Conservation (phyloP, 2,888 invertebrate genomes). For the Fissipunctia ypsillon region DNA sequence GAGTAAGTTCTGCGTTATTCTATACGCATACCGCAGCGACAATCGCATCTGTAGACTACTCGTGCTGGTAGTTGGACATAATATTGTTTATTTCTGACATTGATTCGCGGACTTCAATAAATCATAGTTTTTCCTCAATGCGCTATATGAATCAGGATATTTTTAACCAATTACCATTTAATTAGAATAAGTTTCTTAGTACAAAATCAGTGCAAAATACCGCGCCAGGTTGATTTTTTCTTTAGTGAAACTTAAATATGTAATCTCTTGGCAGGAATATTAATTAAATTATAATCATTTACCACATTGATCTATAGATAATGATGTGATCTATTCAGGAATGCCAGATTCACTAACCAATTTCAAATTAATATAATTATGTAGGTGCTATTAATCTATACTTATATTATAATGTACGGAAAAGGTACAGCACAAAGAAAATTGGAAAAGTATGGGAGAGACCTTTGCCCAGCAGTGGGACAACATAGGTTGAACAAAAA, state of each 20-base stretch:
- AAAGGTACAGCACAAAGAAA: too few relatives aligned
- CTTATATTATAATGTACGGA: too few relatives aligned
- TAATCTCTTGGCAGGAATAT: neutral
- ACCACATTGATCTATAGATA: constrained; percentile 3
- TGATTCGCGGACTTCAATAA: constrained; percentile 27
- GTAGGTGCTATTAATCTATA: too few relatives aligned
- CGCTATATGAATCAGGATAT: constrained; percentile 18
- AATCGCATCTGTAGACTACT: neutral
- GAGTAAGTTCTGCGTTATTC: neutral
- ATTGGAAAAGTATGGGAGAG: too few relatives aligned
- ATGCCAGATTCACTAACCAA: neutral
- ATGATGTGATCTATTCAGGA: neutral
- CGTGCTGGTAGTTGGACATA: neutral
- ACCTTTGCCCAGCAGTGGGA: too few relatives aligned
- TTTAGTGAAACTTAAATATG: neutral
- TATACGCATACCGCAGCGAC: neutral
- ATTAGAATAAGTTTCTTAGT: neutral
- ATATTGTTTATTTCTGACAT: constrained; percentile 23
- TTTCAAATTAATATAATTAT: too few relatives aligned
- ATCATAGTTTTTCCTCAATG: constrained; percentile 21
- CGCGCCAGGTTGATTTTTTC: neutral
- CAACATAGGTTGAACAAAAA: too few relatives aligned
- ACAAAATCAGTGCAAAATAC: neutral
- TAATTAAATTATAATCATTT: constrained; percentile 6
- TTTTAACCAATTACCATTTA: neutral